Conservation (phyloP, 2,797 vertebrate species). For the Halcyon badia region DNA sequence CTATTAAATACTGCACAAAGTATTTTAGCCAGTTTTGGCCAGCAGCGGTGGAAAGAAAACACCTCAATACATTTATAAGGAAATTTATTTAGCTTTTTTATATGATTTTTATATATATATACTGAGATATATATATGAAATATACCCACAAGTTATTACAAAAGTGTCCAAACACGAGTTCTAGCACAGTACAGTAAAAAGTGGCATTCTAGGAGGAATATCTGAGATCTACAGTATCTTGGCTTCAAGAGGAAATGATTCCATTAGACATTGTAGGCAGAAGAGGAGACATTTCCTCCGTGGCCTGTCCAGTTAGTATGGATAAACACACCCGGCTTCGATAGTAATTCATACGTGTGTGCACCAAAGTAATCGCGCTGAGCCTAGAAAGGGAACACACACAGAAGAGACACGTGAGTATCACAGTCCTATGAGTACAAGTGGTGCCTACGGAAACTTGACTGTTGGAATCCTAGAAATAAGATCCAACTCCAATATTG, state of each 20-base stretch:
- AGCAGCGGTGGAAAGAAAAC: neutral
- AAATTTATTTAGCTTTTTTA: slow-evolving; percentile 54
- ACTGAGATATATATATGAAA: neutral
- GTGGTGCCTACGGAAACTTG: neutral
- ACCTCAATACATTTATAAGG: neutral
- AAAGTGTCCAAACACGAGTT: slow-evolving; percentile 50
- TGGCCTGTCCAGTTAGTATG: slow-evolving; percentile 98
- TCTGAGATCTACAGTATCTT: neutral
- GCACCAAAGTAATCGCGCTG: slow-evolving; percentile 98
- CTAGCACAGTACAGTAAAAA: slow-evolving; percentile 31
- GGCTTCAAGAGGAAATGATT: neutral
- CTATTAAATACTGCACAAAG: neutral
- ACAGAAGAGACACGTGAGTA: neutral
- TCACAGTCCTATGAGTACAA: neutral
- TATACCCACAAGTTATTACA: slow-evolving; percentile 55
- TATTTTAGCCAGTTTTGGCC: neutral
- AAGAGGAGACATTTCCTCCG: slow-evolving; percentile 92
- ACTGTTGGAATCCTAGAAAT: neutral
- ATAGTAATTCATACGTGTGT: slow-evolving; percentile 93
- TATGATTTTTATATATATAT: neutral
- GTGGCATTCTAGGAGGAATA: slow-evolving; percentile 10
- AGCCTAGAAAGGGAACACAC: slow-evolving; percentile 81
- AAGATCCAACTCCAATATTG: neutral
- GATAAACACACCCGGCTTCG: slow-evolving; percentile 87
- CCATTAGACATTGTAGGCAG: slow-evolving; percentile 91